A percentile compares a stretch with the other conserved stretches of the same genome.
These are phyloP conservation scores for Falcunculus frontatus DNA, from an alignment of 2,113 vertebrate species.

Conservation along the genomic window DNA sequence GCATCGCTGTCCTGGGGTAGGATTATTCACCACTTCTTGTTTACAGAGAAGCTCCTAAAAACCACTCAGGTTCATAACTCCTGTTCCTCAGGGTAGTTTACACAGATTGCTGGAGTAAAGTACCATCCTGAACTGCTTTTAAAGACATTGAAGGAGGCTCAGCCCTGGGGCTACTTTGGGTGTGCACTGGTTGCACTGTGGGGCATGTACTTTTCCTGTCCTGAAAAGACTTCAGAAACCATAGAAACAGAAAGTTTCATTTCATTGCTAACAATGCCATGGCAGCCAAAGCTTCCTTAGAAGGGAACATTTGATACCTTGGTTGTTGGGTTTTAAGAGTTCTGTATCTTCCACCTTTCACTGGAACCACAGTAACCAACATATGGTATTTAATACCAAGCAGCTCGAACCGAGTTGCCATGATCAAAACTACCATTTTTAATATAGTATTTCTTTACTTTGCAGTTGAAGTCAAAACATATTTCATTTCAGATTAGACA, in stretches of 20 bases:
- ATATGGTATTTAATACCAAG: background rate
- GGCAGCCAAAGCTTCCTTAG: background rate
- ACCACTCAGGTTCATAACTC: background rate
- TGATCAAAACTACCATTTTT: background rate
- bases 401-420: background rate
- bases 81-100: background rate
- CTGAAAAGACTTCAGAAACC: background rate
- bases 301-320: background rate
- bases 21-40: background rate
- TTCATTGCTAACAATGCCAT: background rate
- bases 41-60: background rate
- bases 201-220: background rate
- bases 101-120: background rate
- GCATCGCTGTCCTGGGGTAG: too few relatives aligned
- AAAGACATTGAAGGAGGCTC: background rate
- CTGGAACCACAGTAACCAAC: background rate
- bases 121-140: background rate
- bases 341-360: background rate
- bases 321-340: background rate
- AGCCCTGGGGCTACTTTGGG: background rate
- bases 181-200: background rate
- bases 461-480: background rate
- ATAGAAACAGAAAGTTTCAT: background rate
- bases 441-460: background rate
- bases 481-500: background rate